phyloP scores from a whole-genome alignment of 2,113 vertebrate genomes.

The Anguilla japonica region DNA sequence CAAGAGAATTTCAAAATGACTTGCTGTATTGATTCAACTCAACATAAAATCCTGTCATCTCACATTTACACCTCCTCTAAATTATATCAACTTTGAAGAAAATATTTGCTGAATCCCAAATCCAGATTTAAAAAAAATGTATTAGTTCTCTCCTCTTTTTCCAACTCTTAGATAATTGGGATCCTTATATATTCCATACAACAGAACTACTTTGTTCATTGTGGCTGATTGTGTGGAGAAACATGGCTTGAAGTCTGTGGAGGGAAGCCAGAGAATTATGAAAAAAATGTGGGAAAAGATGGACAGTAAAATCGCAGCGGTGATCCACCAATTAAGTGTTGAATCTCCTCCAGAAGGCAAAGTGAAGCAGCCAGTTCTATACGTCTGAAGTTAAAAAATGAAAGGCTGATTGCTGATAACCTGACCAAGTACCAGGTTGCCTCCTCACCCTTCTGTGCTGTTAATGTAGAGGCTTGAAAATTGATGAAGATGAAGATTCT shows the following conservation, averaged over 20 bases:
- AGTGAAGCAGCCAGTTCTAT: background rate
- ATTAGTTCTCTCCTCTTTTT: background rate
- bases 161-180: background rate
- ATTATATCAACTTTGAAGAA: background rate
- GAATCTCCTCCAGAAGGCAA: background rate
- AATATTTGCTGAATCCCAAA: background rate
- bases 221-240: background rate
- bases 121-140: background rate
- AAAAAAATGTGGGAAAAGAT: background rate
- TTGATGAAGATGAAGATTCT: background rate
- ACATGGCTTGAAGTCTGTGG: background rate
- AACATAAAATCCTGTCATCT: background rate
- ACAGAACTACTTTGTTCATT: background rate
- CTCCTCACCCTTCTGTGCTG: background rate
- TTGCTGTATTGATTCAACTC: background rate
- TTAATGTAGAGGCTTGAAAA: background rate
- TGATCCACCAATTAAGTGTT: background rate
- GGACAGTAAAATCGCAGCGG: background rate
- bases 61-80: background rate
- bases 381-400: background rate
- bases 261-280: background rate
- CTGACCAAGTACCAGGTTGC: background rate
- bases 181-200: background rate
- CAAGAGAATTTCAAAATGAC: background rate
- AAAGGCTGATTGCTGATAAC: background rate